Evolutionary conservation across 2,888 invertebrate species (phyloP).

Genomic region (Metopia argyrocephala): DNA sequence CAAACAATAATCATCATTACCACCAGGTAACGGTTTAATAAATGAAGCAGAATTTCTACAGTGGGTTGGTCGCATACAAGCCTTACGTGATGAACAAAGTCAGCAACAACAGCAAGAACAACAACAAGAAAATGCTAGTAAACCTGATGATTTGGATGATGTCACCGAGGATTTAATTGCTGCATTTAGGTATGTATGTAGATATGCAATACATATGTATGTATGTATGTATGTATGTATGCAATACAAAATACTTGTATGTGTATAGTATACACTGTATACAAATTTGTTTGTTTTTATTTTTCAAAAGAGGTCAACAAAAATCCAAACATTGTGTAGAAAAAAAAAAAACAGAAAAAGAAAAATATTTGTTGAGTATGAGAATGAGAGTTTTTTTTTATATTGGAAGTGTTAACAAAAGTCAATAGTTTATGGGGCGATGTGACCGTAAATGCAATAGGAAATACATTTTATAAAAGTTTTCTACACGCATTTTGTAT

Average conservation of each 20-base stretch:
- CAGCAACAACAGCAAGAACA: conserved; percentile 67
- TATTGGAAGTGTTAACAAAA: no score
- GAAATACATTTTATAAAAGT: conserved; percentile 9
- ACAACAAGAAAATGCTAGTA: conserved; percentile 79
- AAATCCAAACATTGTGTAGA: not conserved
- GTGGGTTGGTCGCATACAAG: conserved; percentile 87
- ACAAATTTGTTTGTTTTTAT: not conserved
- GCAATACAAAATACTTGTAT: no score
- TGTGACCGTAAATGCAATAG: no score
- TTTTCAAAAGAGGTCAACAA: not conserved
- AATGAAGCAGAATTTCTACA: conserved; percentile 88
- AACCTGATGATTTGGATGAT: conserved; percentile 81
- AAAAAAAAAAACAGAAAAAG: no score
- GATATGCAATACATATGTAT: no score
- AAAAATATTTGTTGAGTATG: no score
- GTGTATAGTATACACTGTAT: no score
- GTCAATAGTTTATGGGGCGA: no score
- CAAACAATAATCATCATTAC: conserved; percentile 1
- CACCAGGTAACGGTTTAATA: conserved; percentile 85
- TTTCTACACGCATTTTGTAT: conserved; percentile 18
- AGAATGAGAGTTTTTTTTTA: no score
- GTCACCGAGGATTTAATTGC: conserved; percentile 89
- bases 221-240: no score
- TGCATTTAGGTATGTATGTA: conserved; percentile 84
- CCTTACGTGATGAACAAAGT: conserved; percentile 81